These are phyloP conservation scores for Xyrichtys novacula DNA, from an alignment of 2,797 vertebrate genomes.

Conservation along the genomic window DNA sequence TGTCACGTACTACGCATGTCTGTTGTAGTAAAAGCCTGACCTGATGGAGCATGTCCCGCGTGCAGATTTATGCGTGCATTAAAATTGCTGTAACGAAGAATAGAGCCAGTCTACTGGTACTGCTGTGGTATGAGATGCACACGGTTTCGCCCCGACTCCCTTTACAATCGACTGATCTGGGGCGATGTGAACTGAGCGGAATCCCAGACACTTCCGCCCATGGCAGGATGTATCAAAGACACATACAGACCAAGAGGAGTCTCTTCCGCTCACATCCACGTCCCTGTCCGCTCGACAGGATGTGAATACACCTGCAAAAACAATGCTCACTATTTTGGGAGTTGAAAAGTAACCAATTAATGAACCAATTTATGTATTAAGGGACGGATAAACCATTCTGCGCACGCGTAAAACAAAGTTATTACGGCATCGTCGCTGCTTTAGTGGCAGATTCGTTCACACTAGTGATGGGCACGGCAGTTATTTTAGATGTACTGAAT, in stretches of 20 bases:
- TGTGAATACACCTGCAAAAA: neutral
- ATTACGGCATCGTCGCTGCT: too few relatives aligned
- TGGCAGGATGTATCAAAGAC: constrained; percentile 68
- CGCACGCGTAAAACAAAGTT: too few relatives aligned
- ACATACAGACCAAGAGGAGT: constrained; percentile 48
- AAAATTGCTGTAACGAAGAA: constrained; percentile 6
- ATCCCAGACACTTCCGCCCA: constrained; percentile 77
- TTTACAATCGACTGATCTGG: constrained; percentile 40
- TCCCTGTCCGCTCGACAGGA: constrained; percentile 17
- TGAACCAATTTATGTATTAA: too few relatives aligned
- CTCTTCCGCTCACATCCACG: constrained; percentile 9
- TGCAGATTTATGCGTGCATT: neutral
- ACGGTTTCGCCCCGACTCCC: constrained; percentile 28
- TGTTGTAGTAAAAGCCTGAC: constrained; percentile 27
- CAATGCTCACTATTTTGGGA: neutral
- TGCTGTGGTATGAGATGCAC: constrained; percentile 33
- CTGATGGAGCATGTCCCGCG: constrained; percentile 58
- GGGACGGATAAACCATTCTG: too few relatives aligned
- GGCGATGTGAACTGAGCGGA: constrained; percentile 33
- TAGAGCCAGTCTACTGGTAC: neutral
- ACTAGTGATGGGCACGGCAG: too few relatives aligned
- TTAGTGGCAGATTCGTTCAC: too few relatives aligned
- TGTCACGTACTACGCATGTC: constrained; percentile 25
- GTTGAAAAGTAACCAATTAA: too few relatives aligned
- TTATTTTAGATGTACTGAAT: too few relatives aligned